Conservation (phyloP, 2,113 vertebrate species). For the Prietella phreatophila region DNA sequence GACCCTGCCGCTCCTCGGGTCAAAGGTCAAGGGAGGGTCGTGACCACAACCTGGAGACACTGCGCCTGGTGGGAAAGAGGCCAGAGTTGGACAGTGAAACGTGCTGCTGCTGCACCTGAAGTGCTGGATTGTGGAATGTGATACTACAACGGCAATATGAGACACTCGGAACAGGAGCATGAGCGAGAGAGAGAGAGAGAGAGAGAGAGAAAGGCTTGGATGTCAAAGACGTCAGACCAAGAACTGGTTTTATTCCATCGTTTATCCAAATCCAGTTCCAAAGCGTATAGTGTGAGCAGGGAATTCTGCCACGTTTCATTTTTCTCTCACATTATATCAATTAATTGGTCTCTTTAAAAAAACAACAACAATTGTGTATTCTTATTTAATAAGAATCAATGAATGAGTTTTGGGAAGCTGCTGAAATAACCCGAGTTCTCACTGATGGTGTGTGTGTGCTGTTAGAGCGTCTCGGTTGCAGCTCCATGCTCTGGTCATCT, state of each 20-base stretch:
- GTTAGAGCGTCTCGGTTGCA: neutral
- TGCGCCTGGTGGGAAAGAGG: neutral
- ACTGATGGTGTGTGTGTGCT: neutral
- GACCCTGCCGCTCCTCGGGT: conserved; percentile 39
- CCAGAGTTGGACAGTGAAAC: neutral
- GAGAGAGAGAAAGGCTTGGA: neutral
- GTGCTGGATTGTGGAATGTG: neutral
- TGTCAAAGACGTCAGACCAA: neutral
- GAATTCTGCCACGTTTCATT: neutral
- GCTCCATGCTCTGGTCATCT: neutral
- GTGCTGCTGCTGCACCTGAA: neutral
- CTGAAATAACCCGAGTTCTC: neutral
- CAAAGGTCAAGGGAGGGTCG: conserved; percentile 58
- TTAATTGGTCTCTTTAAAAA: neutral
- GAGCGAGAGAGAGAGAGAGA: neutral
- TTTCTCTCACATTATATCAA: neutral
- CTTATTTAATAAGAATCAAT: neutral
- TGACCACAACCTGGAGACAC: conserved; percentile 7
- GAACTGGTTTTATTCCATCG: neutral
- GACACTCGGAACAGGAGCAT: neutral
- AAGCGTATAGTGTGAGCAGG: neutral
- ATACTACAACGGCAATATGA: neutral
- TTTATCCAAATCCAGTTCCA: neutral
- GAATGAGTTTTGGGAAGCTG: neutral
- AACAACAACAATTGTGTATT: neutral